Evolutionary conservation across 2,888 invertebrate genomes (phyloP).

Genomic region (Drosophila neonasuta): DNA sequence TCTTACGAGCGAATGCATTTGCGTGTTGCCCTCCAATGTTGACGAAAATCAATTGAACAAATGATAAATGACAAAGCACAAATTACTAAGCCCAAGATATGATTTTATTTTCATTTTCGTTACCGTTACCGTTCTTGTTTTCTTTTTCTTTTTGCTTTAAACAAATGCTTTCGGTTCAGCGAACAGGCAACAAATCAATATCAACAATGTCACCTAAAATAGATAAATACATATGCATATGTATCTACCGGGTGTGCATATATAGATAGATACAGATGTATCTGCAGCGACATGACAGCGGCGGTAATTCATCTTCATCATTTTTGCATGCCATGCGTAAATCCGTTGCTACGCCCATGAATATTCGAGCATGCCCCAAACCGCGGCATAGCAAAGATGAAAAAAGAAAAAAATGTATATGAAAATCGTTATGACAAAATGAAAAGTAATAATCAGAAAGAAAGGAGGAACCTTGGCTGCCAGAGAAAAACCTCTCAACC

Average conservation of each 20-base stretch:
- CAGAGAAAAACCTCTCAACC: constrained; percentile 6
- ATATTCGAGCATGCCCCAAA: constrained; percentile 41
- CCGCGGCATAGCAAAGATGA: constrained; percentile 14
- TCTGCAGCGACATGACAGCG: constrained; percentile 40
- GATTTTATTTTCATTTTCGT: constrained; percentile 27
- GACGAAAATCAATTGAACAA: constrained; percentile 52
- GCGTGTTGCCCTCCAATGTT: constrained; percentile 18
- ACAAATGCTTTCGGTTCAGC: constrained; percentile 55
- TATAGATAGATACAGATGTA: constrained; percentile 27
- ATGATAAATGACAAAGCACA: constrained; percentile 66
- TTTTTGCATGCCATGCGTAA: constrained; percentile 68
- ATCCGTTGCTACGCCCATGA: constrained; percentile 59
- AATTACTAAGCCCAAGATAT: constrained; percentile 36
- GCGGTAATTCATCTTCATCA: constrained; percentile 73
- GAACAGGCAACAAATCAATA: constrained; percentile 67
- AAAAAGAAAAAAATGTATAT: constrained; percentile 5
- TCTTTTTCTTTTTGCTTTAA: constrained; percentile 35
- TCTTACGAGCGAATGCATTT: constrained; percentile 60
- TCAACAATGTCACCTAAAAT: constrained; percentile 48
- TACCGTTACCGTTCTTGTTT: constrained; percentile 4
- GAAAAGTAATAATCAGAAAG: constrained; percentile 72
- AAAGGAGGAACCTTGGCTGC: constrained; percentile 23
- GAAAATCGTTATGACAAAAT: constrained; percentile 16
- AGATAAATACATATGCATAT: constrained; percentile 40
- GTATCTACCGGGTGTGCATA: constrained; percentile 14